Base-by-base conservation (phyloP, 1,140 invertebrate species). In the Ceratina australensis region DNA sequence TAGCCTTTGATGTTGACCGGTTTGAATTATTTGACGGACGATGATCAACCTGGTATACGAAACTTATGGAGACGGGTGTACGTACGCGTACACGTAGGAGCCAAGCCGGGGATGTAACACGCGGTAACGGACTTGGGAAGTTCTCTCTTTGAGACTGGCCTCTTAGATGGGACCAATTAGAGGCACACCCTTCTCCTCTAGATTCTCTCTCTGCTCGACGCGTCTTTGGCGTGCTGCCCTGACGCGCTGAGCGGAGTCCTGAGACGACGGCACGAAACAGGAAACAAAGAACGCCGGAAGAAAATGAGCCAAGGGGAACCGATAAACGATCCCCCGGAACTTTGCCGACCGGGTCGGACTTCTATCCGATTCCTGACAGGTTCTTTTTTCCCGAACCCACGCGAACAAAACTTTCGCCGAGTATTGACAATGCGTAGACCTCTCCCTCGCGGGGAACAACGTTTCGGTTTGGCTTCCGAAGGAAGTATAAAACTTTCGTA, bases 141-240 rank as follows among this genome's bases (percentile, higher is more conserved):
- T 81, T 52, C 16, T 75, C 79, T 79, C 81, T 87, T 83, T 69
- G 81, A 86, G 80, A 83, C 78, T 42, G 50, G 65, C 59, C 82
- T 79, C 66, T 78, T 65, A 64, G 81, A 83, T 85, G 79, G 78
- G 81, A 84, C 87, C 86, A 88, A 88, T 87, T 88, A 88, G 81
- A 84, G 79, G 72, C 63, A 66, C 79, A 71, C 72, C 76, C 59
- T 63, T 66, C 49, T 3, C 52, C 63, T 61, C 49, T 8, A 50
- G 60, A 24, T 33, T 54, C 63, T 60, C 47, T 16, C 26, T 26
- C 52, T 42, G 61, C 15, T 2, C 61, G 49, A 57, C 56, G 33
- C 28, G 77, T 56, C 71, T 75, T 79, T 75, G 77, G 77, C 72
- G 26, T 16, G 24, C 1, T 79, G 77, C 77, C 77, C 28, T 54